phyloP scores from a whole-genome alignment of 2,113 vertebrate species.

The Haliaeetus leucogaster region DNA sequence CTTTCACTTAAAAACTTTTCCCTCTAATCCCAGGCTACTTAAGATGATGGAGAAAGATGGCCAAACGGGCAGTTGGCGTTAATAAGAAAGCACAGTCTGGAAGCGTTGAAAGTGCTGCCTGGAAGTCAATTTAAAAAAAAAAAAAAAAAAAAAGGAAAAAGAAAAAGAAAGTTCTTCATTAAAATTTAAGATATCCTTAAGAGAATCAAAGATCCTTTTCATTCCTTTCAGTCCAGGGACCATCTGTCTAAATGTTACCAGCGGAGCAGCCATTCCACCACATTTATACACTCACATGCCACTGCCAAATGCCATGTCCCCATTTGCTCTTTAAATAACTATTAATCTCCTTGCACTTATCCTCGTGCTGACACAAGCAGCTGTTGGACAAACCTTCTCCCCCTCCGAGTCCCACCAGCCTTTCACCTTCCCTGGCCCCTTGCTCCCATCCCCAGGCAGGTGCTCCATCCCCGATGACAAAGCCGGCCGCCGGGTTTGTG shows the following conservation, averaged over 20 bases:
- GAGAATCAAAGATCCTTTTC: conserved; percentile 27
- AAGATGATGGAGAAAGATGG: background rate
- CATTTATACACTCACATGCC: conserved; percentile 86
- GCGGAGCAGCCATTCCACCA: conserved; percentile 73
- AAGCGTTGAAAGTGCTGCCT: background rate
- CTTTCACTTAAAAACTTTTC: conserved; percentile 36
- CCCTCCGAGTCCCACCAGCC: background rate
- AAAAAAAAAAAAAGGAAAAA: background rate
- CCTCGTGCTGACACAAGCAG: conserved; percentile 83
- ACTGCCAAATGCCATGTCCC: conserved; percentile 77
- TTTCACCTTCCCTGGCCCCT: conserved; percentile 1
- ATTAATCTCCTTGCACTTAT: conserved; percentile 88
- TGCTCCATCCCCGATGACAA: conserved; percentile 62
- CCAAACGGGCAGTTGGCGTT: background rate
- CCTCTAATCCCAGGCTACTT: background rate
- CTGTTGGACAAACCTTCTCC: conserved; percentile 69
- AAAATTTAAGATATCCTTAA: conserved; percentile 12
- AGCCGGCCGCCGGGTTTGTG: background rate
- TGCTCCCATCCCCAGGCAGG: conserved; percentile 62
- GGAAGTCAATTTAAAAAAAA: background rate
- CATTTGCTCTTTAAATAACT: conserved; percentile 82
- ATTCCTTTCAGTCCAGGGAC: conserved; percentile 70
- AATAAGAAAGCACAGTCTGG: background rate
- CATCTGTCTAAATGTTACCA: conserved; percentile 68
- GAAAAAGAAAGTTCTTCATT: background rate